Evolutionary conservation across 2,888 invertebrate genomes (phyloP).

Genomic region (Elegia similella): DNA sequence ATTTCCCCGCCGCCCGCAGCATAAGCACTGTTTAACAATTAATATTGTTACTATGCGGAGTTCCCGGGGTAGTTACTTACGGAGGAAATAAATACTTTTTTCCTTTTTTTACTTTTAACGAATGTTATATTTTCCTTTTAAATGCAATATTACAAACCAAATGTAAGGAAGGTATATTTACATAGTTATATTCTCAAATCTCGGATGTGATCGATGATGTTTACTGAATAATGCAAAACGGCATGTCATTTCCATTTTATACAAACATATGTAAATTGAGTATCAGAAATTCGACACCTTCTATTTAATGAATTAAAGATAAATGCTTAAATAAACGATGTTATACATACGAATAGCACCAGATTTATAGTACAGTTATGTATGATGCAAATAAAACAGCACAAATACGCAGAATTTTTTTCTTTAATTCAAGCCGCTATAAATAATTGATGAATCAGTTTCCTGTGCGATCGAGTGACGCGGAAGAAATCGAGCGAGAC

Average conservation of each 20-base stretch:
- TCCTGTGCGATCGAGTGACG: constrained; percentile 45
- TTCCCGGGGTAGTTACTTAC: too few relatives aligned
- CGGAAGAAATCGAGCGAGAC: constrained; percentile 65
- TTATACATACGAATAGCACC: constrained; percentile 21
- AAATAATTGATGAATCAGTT: constrained; percentile 63
- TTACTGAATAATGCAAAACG: not conserved
- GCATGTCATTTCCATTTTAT: not conserved
- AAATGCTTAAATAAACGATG: not conserved
- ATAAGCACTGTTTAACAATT: not conserved
- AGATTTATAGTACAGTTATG: constrained; percentile 46
- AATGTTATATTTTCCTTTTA: too few relatives aligned
- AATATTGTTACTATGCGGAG: too few relatives aligned
- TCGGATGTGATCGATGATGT: not conserved
- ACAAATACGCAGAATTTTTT: constrained; percentile 38
- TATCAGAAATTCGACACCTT: not conserved
- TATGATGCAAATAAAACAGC: constrained; percentile 45
- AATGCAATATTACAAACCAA: too few relatives aligned
- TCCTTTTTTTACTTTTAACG: too few relatives aligned
- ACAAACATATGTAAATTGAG: not conserved
- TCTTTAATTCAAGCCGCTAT: constrained; percentile 54
- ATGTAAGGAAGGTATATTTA: not conserved
- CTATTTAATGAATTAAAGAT: not conserved
- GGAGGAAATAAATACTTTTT: too few relatives aligned
- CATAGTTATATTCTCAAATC: not conserved
- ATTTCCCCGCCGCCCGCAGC: constrained; percentile 33